Evolutionary conservation across 2,797 vertebrate species (phyloP).

Genomic region (Setipinna tenuifilis): DNA sequence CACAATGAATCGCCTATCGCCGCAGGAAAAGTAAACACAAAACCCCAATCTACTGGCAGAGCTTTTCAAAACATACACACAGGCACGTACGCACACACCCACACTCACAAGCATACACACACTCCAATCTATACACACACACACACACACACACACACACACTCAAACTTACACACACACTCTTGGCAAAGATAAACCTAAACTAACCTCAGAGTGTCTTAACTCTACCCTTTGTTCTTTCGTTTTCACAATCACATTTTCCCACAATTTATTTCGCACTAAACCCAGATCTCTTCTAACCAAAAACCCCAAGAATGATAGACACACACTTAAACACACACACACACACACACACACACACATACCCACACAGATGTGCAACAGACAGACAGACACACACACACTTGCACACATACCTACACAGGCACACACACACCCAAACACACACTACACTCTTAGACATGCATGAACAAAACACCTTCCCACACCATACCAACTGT

Average conservation of each 20-base stretch:
- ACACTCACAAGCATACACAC: too few relatives aligned
- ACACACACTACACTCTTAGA: neutral
- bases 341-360: neutral
- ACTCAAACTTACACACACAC: neutral
- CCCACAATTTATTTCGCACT: neutral
- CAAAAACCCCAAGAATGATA: neutral
- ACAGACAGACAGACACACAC: neutral
- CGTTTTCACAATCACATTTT: neutral
- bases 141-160: neutral
- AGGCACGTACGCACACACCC: too few relatives aligned
- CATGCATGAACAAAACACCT: neutral
- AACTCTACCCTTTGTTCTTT: neutral
- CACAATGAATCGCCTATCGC: neutral
- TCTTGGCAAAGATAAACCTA: neutral
- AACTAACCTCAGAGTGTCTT: neutral
- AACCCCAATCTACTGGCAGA: neutral
- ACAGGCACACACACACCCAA: neutral
- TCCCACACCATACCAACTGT: neutral
- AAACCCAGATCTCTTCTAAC: neutral
- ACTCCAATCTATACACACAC: neutral
- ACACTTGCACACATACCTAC: neutral
- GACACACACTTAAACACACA: neutral
- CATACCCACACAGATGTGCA: neutral
- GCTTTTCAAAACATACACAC: constrained; percentile 9
- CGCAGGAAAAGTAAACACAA: neutral